Percentiles rank a stretch among this genome's conserved stretches.
Conservation (phyloP, 2,888 invertebrate genomes). For the Campopleginae sp. region DNA sequence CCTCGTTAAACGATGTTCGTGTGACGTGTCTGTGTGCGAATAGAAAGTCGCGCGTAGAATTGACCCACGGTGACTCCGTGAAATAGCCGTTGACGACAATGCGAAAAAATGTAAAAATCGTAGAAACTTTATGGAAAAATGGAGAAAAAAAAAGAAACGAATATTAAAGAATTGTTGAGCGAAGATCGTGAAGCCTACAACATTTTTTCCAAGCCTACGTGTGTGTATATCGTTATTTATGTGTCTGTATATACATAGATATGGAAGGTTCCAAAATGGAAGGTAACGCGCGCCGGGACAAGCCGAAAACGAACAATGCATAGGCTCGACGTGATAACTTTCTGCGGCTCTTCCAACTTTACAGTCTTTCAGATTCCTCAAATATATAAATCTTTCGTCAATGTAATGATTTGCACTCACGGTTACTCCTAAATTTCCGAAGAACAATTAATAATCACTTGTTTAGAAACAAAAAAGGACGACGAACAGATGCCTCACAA, state of each 20-base stretch:
- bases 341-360: neutral
- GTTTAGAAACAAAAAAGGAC: constrained; percentile 47
- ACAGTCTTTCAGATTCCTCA: neutral
- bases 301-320: constrained; percentile 53
- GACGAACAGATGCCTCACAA: constrained; percentile 57
- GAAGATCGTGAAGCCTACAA: neutral
- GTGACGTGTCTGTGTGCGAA: constrained; percentile 12
- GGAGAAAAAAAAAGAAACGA: neutral
- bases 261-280: constrained; percentile 57
- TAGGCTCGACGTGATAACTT: constrained; percentile 2
- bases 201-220: neutral
- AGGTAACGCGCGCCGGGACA: constrained; percentile 55
- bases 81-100: constrained; percentile 17
- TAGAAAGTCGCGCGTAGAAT: constrained; percentile 31
- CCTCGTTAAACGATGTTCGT: neutral
- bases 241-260: constrained; percentile 6
- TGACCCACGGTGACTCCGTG: neutral
- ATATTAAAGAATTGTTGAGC: neutral
- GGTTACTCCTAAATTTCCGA: constrained; percentile 62
- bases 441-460: constrained; percentile 57
- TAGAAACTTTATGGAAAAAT: constrained; percentile 1
- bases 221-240: neutral
- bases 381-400: constrained; percentile 50
- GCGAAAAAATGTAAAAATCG: neutral
- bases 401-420: constrained; percentile 58